Evolutionary conservation across 2,888 invertebrate species (phyloP).

Genomic region (Nephrotoma appendiculata): DNA sequence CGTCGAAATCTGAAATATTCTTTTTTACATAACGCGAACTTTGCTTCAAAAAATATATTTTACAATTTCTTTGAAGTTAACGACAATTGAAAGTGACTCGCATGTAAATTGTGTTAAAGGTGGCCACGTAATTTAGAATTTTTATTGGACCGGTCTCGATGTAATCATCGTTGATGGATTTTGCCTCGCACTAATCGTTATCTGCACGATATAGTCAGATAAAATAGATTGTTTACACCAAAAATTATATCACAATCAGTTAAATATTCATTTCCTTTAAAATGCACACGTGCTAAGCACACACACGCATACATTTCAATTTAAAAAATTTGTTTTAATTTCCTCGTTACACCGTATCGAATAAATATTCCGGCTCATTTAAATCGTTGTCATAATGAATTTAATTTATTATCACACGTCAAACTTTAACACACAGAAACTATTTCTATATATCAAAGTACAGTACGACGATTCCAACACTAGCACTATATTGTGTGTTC

Average conservation of each 20-base stretch:
- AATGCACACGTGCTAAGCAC: not conserved
- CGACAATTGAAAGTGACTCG: no score
- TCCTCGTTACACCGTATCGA: not conserved
- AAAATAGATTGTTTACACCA: not conserved
- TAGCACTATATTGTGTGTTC: not conserved
- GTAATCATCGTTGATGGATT: no score
- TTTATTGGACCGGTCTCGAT: no score
- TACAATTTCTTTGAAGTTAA: no score
- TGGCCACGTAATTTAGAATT: no score
- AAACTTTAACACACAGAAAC: not conserved
- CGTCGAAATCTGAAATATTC: no score
- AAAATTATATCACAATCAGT: not conserved
- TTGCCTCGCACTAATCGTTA: no score
- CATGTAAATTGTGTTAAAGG: no score
- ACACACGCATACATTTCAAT: not conserved
- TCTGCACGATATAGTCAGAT: no score
- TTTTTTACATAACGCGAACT: no score
- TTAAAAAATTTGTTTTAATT: not conserved
- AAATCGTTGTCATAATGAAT: not conserved
- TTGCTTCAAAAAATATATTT: no score
- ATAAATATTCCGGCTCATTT: not conserved
- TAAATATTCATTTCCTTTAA: not conserved
- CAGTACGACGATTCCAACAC: not conserved
- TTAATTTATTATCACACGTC: not conserved
- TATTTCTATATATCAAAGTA: not conserved